Conservation (phyloP, 2,797 vertebrate genomes). For the Rhinoraja longicauda region DNA sequence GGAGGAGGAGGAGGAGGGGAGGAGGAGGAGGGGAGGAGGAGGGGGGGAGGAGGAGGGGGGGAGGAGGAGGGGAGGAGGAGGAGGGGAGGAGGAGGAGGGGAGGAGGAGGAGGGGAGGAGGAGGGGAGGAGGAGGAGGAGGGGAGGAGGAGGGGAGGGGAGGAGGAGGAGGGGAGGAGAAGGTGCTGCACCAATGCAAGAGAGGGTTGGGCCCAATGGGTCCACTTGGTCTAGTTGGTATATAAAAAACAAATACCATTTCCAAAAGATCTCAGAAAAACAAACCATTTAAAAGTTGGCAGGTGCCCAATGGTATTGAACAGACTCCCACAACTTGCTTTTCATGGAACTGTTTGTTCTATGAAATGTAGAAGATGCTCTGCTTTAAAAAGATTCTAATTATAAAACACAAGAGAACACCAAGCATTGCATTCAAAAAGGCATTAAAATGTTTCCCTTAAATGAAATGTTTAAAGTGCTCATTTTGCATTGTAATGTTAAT, state of each 20-base stretch:
- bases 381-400: background rate
- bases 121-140: too few relatives aligned
- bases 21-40: too few relatives aligned
- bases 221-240: too few relatives aligned
- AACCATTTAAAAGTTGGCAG: background rate
- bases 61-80: too few relatives aligned
- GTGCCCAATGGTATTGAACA: background rate
- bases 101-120: too few relatives aligned
- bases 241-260: background rate
- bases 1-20: too few relatives aligned
- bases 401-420: background rate
- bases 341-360: background rate
- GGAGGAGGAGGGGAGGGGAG: too few relatives aligned
- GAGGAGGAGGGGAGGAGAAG: too few relatives aligned
- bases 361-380: background rate
- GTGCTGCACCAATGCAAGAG: too few relatives aligned
- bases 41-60: too few relatives aligned
- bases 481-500: background rate
- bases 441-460: background rate
- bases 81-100: too few relatives aligned
- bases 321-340: background rate
- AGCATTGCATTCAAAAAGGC: background rate
- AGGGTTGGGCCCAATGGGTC: too few relatives aligned
- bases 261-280: slow-evolving; percentile 6
- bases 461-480: background rate